Conservation (phyloP, 1,140 invertebrate species). For the Pseudomyrmex sp. region DNA sequence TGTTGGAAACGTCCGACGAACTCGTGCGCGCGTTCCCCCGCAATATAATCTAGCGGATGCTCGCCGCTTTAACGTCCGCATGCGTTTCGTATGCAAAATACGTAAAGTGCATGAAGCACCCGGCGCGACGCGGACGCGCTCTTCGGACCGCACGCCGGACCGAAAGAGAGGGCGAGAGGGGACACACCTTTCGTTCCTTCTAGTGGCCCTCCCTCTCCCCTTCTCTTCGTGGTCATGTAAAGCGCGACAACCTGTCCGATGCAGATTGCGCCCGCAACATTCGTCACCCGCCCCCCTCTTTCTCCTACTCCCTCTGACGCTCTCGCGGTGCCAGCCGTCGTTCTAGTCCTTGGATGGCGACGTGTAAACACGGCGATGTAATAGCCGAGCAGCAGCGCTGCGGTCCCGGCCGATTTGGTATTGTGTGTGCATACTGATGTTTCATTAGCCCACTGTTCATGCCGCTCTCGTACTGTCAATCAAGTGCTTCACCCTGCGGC, state of each 20-base stretch:
- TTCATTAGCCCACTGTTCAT: constrained; percentile 84
- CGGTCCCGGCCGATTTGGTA: constrained; percentile 54
- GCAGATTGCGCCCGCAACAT: constrained; percentile 63
- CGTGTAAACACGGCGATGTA: constrained; percentile 75
- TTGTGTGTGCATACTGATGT: constrained; percentile 83
- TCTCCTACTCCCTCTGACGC: neutral
- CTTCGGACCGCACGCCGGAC: constrained; percentile 14
- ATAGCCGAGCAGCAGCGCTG: constrained; percentile 66
- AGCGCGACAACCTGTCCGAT: constrained; percentile 66
- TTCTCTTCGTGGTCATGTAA: constrained; percentile 22
- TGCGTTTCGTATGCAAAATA: constrained; percentile 50
- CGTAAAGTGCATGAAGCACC: constrained; percentile 51
- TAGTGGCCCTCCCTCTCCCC: neutral
- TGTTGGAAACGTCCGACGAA: constrained; percentile 36
- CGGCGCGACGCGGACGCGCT: constrained; percentile 26
- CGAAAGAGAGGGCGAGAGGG: neutral
- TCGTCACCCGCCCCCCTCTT: constrained; percentile 61
- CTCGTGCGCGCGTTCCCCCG: neutral
- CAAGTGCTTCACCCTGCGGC: constrained; percentile 78
- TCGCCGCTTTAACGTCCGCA: constrained; percentile 28
- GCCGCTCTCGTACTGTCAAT: constrained; percentile 81
- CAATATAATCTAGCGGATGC: constrained; percentile 57
- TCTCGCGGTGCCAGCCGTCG: neutral
- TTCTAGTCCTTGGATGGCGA: constrained; percentile 49
- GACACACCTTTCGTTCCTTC: constrained; percentile 45